Conservation (phyloP, 2,797 vertebrate species). For the Mareca strepera region DNA sequence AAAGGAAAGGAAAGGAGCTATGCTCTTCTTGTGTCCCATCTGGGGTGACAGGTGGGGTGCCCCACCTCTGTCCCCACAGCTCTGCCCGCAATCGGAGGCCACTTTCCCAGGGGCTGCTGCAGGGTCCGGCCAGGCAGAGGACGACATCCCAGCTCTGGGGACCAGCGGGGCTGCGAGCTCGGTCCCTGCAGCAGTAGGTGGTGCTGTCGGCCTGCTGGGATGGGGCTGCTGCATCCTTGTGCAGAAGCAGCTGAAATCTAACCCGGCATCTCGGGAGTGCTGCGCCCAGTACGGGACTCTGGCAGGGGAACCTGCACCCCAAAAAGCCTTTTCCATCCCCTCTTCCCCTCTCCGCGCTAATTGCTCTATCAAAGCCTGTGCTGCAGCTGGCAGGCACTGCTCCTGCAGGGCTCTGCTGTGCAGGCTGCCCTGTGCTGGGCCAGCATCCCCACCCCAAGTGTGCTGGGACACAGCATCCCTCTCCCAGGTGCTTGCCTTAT, state of each 20-base stretch:
- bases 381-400: not conserved
- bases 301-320: not conserved
- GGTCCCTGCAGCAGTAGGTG: not conserved
- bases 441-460: not conserved
- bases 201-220: constrained; percentile 26
- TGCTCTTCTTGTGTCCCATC: not conserved
- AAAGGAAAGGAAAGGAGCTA: not conserved
- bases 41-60: too few species aligned
- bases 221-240: rapidly evolving
- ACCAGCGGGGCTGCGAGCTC: rapidly evolving
- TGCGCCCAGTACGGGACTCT: not conserved
- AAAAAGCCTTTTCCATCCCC: not conserved
- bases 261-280: not conserved
- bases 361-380: not conserved
- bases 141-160: rapidly evolving
- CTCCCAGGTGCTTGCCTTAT: not conserved
- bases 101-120: rapidly evolving
- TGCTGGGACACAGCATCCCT: not conserved
- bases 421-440: not conserved
- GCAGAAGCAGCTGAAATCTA: not conserved
- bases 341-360: too few species aligned
- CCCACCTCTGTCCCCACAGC: not conserved
- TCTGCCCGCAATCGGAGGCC: not conserved
- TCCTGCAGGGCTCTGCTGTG: not conserved
- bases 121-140: not conserved